Conservation (phyloP, 2,113 vertebrate genomes). For the Petrocephalus zakoni region DNA sequence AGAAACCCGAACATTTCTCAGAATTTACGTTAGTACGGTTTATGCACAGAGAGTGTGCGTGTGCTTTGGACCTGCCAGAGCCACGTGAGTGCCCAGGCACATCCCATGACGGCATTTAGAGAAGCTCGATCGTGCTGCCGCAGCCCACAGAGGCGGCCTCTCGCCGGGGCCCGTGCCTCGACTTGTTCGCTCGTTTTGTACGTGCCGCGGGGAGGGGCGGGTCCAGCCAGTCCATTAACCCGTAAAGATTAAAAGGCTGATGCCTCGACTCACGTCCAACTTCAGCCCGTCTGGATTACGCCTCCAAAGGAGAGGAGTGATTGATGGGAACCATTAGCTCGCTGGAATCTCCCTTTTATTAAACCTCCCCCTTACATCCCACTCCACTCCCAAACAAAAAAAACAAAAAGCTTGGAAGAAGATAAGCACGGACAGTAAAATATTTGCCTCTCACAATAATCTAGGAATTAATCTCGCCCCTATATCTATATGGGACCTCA, state of each 20-base stretch:
- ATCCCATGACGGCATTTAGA: background rate
- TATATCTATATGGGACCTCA: slow-evolving; percentile 31
- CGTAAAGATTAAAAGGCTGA: slow-evolving; percentile 68
- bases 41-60: background rate
- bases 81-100: background rate
- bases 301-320: slow-evolving; percentile 61
- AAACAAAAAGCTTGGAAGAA: slow-evolving; percentile 40
- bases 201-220: slow-evolving; percentile 36
- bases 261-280: slow-evolving; percentile 44
- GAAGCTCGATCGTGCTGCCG: background rate
- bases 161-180: slow-evolving; percentile 2
- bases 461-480: slow-evolving; percentile 45
- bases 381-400: background rate
- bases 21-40: background rate
- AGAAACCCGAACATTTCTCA: background rate
- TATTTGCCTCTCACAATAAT: slow-evolving; percentile 51
- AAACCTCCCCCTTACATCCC: slow-evolving; percentile 38
- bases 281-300: slow-evolving; percentile 47
- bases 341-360: slow-evolving; percentile 65
- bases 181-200: slow-evolving; percentile 49
- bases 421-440: slow-evolving; percentile 48
- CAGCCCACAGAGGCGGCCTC: background rate
- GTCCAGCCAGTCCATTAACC: slow-evolving; percentile 63
- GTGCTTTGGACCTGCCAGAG: background rate
- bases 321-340: slow-evolving; percentile 66